A percentile compares a stretch with the other conserved stretches of the same genome.
These are phyloP conservation scores for Naso thynnoides DNA, from an alignment of 2,797 vertebrate species.

Conservation along the genomic window DNA sequence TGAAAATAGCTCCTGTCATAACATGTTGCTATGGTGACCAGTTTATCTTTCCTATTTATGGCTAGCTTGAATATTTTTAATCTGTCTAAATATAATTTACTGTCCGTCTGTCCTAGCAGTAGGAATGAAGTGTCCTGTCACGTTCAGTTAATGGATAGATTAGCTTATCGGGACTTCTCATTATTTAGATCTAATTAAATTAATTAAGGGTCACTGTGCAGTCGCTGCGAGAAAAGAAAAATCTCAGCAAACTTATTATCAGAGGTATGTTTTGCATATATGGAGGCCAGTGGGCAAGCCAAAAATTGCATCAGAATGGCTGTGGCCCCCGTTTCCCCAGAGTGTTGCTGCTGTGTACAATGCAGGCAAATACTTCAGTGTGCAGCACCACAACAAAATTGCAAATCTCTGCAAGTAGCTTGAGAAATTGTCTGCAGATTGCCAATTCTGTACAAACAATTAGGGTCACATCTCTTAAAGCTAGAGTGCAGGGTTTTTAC, in stretches of 20 bases:
- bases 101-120: neutral
- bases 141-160: slow-evolving; percentile 11
- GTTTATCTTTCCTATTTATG: slow-evolving; percentile 17
- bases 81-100: neutral
- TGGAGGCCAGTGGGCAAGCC: too few relatives aligned
- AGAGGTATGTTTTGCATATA: too few relatives aligned
- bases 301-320: too few relatives aligned
- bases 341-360: too few relatives aligned
- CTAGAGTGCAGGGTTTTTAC: too few relatives aligned
- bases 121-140: neutral
- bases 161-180: neutral
- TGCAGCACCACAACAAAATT: neutral
- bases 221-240: neutral
- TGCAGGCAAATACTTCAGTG: neutral
- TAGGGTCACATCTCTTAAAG: neutral
- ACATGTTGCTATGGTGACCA: slow-evolving; percentile 37
- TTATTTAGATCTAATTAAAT: slow-evolving; percentile 2
- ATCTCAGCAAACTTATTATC: too few relatives aligned
- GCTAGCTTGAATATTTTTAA: slow-evolving; percentile 4
- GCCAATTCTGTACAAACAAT: neutral
- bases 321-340: too few relatives aligned
- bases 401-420: neutral
- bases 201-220: neutral
- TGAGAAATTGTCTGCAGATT: neutral
- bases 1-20: slow-evolving; percentile 29